phyloP scores from a whole-genome alignment of 2,113 vertebrate genomes.

The Macaca mulatta region DNA sequence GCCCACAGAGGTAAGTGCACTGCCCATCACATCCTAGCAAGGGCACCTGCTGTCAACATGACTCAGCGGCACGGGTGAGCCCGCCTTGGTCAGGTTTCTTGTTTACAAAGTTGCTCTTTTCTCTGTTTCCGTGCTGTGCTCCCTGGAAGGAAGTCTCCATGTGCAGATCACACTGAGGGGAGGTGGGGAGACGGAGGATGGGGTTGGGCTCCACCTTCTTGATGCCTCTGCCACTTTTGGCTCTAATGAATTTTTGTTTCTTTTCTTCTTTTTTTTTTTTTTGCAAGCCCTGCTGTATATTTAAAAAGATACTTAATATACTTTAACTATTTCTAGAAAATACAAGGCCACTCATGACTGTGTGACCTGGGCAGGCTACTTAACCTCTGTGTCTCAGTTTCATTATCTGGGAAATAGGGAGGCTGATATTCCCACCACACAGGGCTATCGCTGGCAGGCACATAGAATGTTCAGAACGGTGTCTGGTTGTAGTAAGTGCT shows the following conservation, averaged over 20 bases:
- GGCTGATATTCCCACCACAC: neutral
- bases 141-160: neutral
- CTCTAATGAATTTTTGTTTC: neutral
- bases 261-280: neutral
- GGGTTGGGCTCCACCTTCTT: neutral
- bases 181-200: too few species aligned
- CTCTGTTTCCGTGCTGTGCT: neutral
- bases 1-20: neutral
- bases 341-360: neutral
- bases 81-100: neutral
- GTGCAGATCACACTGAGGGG: neutral
- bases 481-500: neutral
- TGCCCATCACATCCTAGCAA: neutral
- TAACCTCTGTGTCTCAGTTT: neutral
- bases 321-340: neutral
- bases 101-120: neutral
- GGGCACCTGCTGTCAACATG: neutral
- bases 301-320: neutral
- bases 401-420: neutral
- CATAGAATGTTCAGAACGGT: neutral
- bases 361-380: neutral
- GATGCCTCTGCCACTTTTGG: neutral
- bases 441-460: neutral
- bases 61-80: neutral
- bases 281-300: neutral